phyloP scores from a whole-genome alignment of 2,888 invertebrate genomes.

The Gastracanthus pulcherrimus region DNA sequence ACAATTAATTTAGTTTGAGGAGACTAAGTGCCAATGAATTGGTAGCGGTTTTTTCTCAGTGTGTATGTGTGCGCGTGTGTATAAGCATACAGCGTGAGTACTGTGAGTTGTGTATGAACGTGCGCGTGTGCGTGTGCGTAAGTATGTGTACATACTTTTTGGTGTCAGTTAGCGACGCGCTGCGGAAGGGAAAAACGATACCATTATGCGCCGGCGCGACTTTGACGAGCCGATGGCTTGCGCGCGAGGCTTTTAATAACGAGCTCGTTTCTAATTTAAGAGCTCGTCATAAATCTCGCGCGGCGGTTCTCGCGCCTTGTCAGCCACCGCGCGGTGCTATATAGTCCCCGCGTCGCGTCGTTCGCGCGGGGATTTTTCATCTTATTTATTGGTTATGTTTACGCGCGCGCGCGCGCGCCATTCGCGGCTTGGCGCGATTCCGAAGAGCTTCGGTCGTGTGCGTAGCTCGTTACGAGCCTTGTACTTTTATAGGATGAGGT shows the following conservation, averaged over 20 bases:
- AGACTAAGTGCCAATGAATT: too few species aligned
- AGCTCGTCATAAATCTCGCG: constrained; percentile 32
- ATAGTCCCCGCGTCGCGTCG: not conserved
- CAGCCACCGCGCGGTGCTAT: not conserved
- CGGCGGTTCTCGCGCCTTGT: not conserved
- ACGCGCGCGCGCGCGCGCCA: not conserved
- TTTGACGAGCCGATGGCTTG: constrained; percentile 7
- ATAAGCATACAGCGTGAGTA: too few species aligned
- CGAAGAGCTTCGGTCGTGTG: not conserved
- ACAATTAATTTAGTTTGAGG: too few species aligned
- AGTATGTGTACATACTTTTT: not conserved
- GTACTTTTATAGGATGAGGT: not conserved
- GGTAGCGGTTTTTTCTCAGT: too few species aligned
- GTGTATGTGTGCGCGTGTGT: too few species aligned
- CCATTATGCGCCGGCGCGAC: not conserved
- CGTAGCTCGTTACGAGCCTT: not conserved
- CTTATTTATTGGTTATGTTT: not conserved
- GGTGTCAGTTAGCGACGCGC: not conserved
- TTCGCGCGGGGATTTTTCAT: constrained; percentile 10
- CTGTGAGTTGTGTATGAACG: too few species aligned
- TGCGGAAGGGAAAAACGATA: not conserved
- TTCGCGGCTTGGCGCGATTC: not conserved
- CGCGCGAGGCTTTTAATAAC: constrained; percentile 15
- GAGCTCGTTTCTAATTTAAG: constrained; percentile 44
- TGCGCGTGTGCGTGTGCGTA: too few species aligned